Evolutionary conservation across 2,888 invertebrate genomes (phyloP).

Genomic region (Hoplodrina blanda): DNA sequence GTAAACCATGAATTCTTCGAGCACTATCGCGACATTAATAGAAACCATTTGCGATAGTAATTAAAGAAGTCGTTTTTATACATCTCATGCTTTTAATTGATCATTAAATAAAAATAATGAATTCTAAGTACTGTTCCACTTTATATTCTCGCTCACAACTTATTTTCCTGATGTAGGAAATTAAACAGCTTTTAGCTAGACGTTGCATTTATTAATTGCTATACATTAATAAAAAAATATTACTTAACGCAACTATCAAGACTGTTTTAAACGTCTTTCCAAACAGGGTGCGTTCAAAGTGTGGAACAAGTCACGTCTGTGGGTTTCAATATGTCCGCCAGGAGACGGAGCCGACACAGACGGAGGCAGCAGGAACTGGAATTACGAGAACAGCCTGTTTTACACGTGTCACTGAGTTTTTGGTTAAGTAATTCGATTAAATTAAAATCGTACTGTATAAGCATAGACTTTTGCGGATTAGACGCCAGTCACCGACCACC

Average conservation of each 20-base stretch:
- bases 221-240: neutral
- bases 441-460: neutral
- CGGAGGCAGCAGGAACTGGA: neutral
- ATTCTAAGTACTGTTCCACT: neutral
- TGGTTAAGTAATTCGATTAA: neutral
- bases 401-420: slow-evolving; percentile 19
- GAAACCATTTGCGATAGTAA: slow-evolving; percentile 20
- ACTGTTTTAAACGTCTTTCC: neutral
- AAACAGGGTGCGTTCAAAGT: slow-evolving; percentile 47
- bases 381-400: slow-evolving; percentile 23
- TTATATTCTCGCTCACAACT: slow-evolving; percentile 6
- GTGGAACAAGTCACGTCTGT: slow-evolving; percentile 64
- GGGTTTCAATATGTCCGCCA: slow-evolving; percentile 67
- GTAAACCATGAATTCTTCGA: slow-evolving; percentile 18
- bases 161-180: slow-evolving; percentile 7
- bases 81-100: slow-evolving; percentile 21
- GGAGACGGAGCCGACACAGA: slow-evolving; percentile 28
- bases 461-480: neutral
- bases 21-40: slow-evolving; percentile 7
- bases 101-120: slow-evolving; percentile 2
- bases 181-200: neutral
- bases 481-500: neutral
- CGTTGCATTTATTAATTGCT: neutral
- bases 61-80: slow-evolving; percentile 14
- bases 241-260: slow-evolving; percentile 39